These are phyloP conservation scores for Phrynosoma platyrhinos DNA, from an alignment of 2,113 vertebrate species.

Conservation along the genomic window DNA sequence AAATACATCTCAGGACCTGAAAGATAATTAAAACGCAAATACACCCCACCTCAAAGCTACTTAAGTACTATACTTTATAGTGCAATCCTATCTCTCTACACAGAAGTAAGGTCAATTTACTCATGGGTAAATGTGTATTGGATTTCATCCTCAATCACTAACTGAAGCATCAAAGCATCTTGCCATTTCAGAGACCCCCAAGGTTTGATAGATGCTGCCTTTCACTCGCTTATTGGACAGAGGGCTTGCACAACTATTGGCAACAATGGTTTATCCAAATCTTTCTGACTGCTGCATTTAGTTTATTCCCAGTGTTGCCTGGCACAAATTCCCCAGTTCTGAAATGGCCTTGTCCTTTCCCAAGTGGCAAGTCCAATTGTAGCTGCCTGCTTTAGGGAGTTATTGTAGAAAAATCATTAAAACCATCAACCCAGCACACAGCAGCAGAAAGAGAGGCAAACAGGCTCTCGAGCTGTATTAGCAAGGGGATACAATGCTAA, in stretches of 20 bases:
- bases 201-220: neutral
- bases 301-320: neutral
- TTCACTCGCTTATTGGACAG: neutral
- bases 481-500: conserved; percentile 45
- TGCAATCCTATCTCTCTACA: neutral
- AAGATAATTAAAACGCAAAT: conserved; percentile 18
- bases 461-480: conserved; percentile 18
- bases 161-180: neutral
- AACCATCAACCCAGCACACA: conserved; percentile 19
- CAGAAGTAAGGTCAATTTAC: neutral
- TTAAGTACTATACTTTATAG: neutral
- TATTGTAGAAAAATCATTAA: conserved; percentile 52
- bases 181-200: neutral
- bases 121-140: neutral
- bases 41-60: neutral
- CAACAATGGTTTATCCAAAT: conserved; percentile 21
- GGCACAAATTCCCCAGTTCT: conserved; percentile 35
- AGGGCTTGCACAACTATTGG: neutral
- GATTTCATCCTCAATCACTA: neutral
- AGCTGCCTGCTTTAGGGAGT: conserved; percentile 8
- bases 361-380: conserved; percentile 9
- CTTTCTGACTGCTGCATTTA: conserved; percentile 16
- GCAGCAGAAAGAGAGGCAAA: conserved; percentile 36
- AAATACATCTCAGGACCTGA: conserved; percentile 30
- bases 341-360: conserved; percentile 35